These are phyloP conservation scores for Arvicanthis niloticus DNA, from an alignment of 2,113 vertebrate species.

Conservation along the genomic window DNA sequence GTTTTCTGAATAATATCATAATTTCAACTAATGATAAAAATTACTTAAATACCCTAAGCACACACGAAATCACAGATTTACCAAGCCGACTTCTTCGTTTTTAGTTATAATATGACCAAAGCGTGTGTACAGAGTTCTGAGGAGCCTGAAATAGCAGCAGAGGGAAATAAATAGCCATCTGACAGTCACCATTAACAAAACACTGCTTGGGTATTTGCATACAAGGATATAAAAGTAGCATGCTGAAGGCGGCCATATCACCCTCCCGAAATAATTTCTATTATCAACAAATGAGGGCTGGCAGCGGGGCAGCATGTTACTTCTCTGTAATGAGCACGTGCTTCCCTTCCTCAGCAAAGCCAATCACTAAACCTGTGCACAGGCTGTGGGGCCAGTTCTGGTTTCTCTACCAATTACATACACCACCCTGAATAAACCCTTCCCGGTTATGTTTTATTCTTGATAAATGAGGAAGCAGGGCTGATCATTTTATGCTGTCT, in stretches of 20 bases:
- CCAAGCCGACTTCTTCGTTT: neutral
- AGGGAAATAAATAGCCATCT: neutral
- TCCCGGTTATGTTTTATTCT: neutral
- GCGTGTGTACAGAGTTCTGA: neutral
- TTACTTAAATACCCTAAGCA: neutral
- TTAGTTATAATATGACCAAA: neutral
- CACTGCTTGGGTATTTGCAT: neutral
- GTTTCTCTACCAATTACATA: neutral
- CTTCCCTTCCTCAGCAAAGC: neutral
- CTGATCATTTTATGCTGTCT: neutral
- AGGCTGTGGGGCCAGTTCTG: neutral
- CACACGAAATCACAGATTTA: neutral
- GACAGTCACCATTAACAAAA: neutral
- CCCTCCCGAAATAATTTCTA: neutral
- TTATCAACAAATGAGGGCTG: neutral
- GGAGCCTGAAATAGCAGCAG: neutral
- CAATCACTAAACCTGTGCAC: neutral
- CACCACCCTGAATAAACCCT: neutral
- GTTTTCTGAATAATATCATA: neutral
- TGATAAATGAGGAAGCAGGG: constrained; percentile 7
- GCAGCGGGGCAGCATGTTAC: neutral
- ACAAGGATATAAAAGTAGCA: neutral
- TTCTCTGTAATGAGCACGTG: neutral
- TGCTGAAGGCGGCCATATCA: neutral
- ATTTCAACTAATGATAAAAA: constrained; percentile 8